phyloP scores from a whole-genome alignment of 1,140 invertebrate genomes.

The Ruditapes philippinarum region DNA sequence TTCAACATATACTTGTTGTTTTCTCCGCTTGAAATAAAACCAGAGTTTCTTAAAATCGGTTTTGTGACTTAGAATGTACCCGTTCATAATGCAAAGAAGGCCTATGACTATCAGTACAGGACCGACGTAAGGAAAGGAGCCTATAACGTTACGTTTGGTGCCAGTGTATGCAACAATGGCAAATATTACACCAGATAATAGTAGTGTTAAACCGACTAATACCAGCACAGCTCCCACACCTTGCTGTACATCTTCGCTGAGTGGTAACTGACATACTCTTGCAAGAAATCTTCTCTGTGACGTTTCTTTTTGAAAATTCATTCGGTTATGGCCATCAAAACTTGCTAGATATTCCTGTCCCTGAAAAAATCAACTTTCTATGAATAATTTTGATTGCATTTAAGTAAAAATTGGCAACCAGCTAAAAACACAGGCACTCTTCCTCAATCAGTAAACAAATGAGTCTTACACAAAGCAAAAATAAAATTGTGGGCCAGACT shows the following conservation, averaged over 20 bases:
- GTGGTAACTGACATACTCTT: neutral
- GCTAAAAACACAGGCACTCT: too few relatives aligned
- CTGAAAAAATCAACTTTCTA: too few relatives aligned
- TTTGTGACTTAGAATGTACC: conserved; percentile 8
- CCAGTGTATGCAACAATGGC: conserved; percentile 15
- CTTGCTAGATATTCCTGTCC: too few relatives aligned
- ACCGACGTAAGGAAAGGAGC: conserved; percentile 22
- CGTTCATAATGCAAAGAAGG: neutral
- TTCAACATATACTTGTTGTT: neutral
- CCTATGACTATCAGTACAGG: conserved; percentile 16
- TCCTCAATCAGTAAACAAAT: too few relatives aligned
- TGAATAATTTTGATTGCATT: too few relatives aligned
- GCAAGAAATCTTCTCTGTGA: neutral
- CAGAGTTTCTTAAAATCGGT: neutral
- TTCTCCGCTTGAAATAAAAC: conserved; percentile 12
- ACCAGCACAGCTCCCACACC: conserved; percentile 48
- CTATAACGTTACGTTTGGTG: neutral
- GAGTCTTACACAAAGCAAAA: too few relatives aligned
- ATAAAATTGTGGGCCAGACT: too few relatives aligned
- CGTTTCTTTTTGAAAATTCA: neutral
- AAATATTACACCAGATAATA: conserved; percentile 41
- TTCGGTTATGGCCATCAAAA: neutral
- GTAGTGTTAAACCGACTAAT: conserved; percentile 9
- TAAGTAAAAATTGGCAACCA: too few relatives aligned
- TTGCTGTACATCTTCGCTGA: conserved; percentile 13